phyloP scores from a whole-genome alignment of 2,888 invertebrate genomes.

The Theretra japonica region DNA sequence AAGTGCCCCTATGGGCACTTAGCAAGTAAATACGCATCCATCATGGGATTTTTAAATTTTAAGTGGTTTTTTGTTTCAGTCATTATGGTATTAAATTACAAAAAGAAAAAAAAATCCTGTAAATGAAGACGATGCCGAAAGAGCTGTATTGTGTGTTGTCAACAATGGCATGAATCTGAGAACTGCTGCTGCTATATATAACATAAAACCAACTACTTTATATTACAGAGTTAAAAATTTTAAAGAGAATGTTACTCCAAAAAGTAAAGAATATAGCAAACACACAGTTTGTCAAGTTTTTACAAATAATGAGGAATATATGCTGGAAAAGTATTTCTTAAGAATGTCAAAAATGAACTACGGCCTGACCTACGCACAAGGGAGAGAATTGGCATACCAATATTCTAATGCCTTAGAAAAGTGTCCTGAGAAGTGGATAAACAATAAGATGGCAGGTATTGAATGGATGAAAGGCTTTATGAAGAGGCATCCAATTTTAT shows the following conservation, averaged over 20 bases:
- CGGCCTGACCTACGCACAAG: conserved; percentile 20
- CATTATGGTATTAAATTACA: no score
- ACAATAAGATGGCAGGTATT: conserved; percentile 11
- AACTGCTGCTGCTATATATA: conserved; percentile 34
- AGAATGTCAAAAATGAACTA: neutral
- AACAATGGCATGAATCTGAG: conserved; percentile 35
- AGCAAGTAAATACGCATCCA: no score
- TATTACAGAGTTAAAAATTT: conserved; percentile 31
- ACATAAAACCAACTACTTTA: conserved; percentile 33
- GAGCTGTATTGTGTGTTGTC: conserved; percentile 35
- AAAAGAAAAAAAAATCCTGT: conserved; percentile 28
- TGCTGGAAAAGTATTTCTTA: conserved; percentile 22
- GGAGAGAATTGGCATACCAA: conserved; percentile 28
- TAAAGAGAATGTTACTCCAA: conserved; percentile 31
- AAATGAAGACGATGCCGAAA: conserved; percentile 33
- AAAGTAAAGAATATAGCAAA: conserved; percentile 28
- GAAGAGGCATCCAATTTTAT: conserved; percentile 27
- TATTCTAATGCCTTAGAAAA: conserved; percentile 25
- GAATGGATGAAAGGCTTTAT: conserved; percentile 31
- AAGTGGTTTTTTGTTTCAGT: no score
- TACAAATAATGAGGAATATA: conserved; percentile 30
- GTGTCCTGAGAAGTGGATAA: conserved; percentile 24
- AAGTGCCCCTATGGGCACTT: no score
- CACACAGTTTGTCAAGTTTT: conserved; percentile 33
- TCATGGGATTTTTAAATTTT: no score